Base-by-base conservation (phyloP, 1,140 invertebrate species). In the Thaumetopoea pityocampa region DNA sequence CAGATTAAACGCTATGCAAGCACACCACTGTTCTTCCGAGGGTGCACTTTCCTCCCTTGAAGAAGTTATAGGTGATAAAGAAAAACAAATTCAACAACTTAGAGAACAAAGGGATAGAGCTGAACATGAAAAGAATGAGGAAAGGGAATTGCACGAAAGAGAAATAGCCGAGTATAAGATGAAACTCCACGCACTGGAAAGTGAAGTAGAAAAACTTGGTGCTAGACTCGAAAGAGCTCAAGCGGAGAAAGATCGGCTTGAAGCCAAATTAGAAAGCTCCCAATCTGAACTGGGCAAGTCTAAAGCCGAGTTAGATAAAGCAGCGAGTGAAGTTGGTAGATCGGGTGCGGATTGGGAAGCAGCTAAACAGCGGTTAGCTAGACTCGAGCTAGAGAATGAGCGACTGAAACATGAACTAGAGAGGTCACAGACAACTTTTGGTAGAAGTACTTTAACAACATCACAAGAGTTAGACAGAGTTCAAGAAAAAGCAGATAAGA, bases 121-220 rank as follows among this genome's bases (percentile, higher is more conserved):
- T n/a, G 97, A 99, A 86, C 93, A 96, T 57, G 98, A 99, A 71
- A 95, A 96, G 66, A 92, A 95, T 59, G 97, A 99, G 82, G 97
- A 99, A 71, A 88, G 96, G 41, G 96, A 98, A 67, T 85, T 97
- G 0, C 96, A 98, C 68, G 95, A 98, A 69, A 89, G 96, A 51
- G 95, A 97, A 84, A 90, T 98, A 47, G 95, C 96, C 27, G 96
- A 99, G 70, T 96, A 97, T 57, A 98, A 98, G 84, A 93, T 96
- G 89, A 97, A 97, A 83, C 87, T 97, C 11, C 95, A 98, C 49
- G 90, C 92, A 1, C 78, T 97, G 17, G 95, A 98, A 73, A 94
- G 92, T 46, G 95, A 96, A 81, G 94, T 91, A n/a, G 94, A 97
- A 69, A 96, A 97, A 84, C 87, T 96, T 18, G 93, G 93, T 34